phyloP scores from a whole-genome alignment of 2,113 vertebrate genomes.

The Probosciger aterrimus region DNA sequence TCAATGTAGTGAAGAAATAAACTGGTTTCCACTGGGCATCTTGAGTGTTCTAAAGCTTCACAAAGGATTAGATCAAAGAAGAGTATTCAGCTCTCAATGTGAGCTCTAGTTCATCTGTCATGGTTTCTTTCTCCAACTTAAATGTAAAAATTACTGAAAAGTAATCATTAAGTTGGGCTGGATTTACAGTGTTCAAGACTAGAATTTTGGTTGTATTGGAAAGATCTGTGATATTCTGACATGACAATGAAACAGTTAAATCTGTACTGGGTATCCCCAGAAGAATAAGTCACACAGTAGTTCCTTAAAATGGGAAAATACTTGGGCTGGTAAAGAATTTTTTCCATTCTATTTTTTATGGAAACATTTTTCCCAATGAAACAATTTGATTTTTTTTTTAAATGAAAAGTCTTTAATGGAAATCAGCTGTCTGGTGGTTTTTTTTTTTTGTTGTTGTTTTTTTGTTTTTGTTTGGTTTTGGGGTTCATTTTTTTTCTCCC shows the following conservation, averaged over 20 bases:
- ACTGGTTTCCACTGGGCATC: neutral
- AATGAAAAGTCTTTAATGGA: neutral
- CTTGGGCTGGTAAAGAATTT: neutral
- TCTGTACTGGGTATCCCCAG: neutral
- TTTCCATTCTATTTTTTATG: constrained; percentile 24
- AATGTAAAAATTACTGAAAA: neutral
- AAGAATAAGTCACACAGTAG: neutral
- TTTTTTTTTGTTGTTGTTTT: too few species aligned
- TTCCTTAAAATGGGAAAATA: constrained; percentile 24
- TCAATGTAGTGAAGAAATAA: neutral
- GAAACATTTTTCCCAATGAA: constrained; percentile 9
- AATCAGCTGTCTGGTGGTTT: constrained; percentile 4
- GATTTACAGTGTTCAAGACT: neutral
- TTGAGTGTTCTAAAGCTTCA: neutral
- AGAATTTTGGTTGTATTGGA: neutral
- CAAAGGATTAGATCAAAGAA: neutral
- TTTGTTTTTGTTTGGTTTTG: neutral
- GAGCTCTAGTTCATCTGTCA: neutral
- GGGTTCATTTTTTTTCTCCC: neutral
- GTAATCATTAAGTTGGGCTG: neutral
- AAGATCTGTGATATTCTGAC: neutral
- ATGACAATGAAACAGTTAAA: neutral
- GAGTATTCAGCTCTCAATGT: neutral
- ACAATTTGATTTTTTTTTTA: neutral
- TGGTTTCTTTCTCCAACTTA: neutral